Percentiles rank a stretch among this genome's conserved stretches.
Evolutionary conservation across 1,140 invertebrate species (phyloP).

Genomic region (Aphidius ervi): DNA sequence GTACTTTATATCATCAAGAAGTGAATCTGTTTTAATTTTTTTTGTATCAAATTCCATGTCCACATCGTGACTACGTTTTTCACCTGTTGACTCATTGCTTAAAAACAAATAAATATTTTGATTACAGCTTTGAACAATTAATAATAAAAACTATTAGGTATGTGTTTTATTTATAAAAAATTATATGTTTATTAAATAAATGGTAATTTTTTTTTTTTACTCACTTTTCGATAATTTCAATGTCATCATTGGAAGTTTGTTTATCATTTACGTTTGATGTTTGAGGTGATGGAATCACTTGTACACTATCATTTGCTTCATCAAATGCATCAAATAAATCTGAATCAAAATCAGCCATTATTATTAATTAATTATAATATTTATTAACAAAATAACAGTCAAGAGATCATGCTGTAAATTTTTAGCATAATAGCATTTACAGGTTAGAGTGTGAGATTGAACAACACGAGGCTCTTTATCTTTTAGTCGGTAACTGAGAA

Average conservation of each 20-base stretch:
- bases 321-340: constrained; percentile 58
- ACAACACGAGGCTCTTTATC: too few relatives aligned
- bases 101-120: neutral
- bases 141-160: too few relatives aligned
- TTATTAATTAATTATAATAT: neutral
- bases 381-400: too few relatives aligned
- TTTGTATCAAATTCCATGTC: constrained; percentile 24
- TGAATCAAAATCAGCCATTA: constrained; percentile 42
- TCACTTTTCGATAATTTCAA: too few relatives aligned
- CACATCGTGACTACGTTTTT: constrained; percentile 32
- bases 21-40: constrained; percentile 37
- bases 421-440: too few relatives aligned
- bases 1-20: constrained; percentile 49
- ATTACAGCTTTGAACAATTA: too few relatives aligned
- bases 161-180: neutral
- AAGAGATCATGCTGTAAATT: too few relatives aligned
- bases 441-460: too few relatives aligned
- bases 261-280: constrained; percentile 1
- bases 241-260: neutral
- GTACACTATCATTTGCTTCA: constrained; percentile 35
- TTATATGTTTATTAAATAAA: constrained; percentile 11
- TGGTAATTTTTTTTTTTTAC: constrained; percentile 10
- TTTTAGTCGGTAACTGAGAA: too few relatives aligned
- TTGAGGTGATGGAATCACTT: constrained; percentile 20
- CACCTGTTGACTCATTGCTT: neutral